A percentile compares a stretch with the other conserved stretches of the same genome.
Evolutionary conservation across 2,888 invertebrate species (phyloP).

Genomic region (Idaea straminata): DNA sequence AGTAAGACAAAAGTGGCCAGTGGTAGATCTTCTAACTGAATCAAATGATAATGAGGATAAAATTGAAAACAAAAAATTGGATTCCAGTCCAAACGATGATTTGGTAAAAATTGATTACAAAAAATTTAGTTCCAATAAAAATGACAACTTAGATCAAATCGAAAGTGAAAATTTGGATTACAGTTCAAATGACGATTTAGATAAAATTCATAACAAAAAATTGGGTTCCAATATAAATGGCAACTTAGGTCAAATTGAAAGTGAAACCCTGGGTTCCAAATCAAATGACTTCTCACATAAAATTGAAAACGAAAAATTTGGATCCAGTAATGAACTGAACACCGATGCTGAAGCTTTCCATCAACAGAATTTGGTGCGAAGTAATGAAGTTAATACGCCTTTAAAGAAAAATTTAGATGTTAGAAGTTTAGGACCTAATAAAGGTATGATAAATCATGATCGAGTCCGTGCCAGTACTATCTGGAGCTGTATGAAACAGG

Average conservation of each 20-base stretch:
- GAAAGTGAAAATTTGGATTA: neutral
- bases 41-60: neutral
- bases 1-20: slow-evolving; percentile 56
- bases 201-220: neutral
- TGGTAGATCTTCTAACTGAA: slow-evolving; percentile 37
- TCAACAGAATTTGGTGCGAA: neutral
- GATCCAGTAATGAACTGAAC: neutral
- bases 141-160: neutral
- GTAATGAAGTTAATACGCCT: neutral
- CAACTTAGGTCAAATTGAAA: neutral
- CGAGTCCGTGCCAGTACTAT: neutral
- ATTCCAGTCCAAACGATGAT: neutral
- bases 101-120: neutral
- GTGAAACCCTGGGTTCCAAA: neutral
- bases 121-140: neutral
- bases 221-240: neutral
- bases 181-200: neutral
- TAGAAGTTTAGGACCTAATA: neutral
- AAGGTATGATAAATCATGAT: neutral
- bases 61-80: neutral
- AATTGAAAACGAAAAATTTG: neutral
- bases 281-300: neutral
- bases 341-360: neutral
- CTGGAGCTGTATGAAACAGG: neutral
- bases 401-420: neutral